Evolutionary conservation across 2,888 invertebrate species (phyloP).

Genomic region (Incurvaria masculella): DNA sequence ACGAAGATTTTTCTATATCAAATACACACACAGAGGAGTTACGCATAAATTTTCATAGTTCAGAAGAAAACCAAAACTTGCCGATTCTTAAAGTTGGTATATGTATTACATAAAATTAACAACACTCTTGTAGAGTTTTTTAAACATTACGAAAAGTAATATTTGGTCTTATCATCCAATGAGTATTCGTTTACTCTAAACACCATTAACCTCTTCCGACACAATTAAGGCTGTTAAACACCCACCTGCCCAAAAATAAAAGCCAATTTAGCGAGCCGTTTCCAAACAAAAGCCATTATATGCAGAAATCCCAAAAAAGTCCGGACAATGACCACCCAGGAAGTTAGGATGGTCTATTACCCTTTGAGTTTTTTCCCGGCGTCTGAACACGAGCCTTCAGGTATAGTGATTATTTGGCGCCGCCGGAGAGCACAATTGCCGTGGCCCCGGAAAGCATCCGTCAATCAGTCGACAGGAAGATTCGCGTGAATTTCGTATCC

Average conservation of each 20-base stretch:
- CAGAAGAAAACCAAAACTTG: too few relatives aligned
- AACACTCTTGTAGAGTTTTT: too few relatives aligned
- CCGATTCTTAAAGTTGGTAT: too few relatives aligned
- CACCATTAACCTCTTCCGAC: neutral
- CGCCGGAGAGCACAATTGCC: neutral
- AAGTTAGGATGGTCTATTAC: neutral
- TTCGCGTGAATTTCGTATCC: slow-evolving; percentile 17
- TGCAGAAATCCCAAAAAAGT: neutral
- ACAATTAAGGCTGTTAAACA: neutral
- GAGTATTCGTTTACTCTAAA: too few relatives aligned
- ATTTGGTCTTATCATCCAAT: too few relatives aligned
- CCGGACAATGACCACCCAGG: neutral
- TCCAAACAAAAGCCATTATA: neutral
- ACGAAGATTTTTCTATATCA: too few relatives aligned
- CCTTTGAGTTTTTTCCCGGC: neutral
- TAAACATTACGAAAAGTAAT: too few relatives aligned
- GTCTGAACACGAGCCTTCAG: neutral
- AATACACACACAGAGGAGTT: too few relatives aligned
- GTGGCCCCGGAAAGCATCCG: slow-evolving; percentile 19
- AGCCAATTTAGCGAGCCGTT: neutral
- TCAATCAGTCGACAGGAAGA: slow-evolving; percentile 30
- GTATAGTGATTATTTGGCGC: neutral
- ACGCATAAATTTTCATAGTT: too few relatives aligned
- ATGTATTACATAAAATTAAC: too few relatives aligned
- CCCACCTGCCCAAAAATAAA: neutral